Conservation (phyloP, 1,140 invertebrate genomes). For the Vanessa atalanta region DNA sequence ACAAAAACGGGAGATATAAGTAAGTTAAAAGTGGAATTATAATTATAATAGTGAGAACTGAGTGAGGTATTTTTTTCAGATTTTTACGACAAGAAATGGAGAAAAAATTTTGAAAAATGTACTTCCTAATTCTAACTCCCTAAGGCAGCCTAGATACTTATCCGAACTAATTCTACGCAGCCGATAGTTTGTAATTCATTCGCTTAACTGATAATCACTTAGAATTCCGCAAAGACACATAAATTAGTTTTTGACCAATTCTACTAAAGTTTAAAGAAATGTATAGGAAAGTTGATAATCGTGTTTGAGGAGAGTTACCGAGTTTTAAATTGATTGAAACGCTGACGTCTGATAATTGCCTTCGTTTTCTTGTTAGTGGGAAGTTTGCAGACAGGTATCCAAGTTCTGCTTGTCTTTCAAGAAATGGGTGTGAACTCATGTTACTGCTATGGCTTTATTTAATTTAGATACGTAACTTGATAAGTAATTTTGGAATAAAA, state of each 20-base stretch:
- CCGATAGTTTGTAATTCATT: too few species aligned
- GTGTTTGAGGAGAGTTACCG: constrained; percentile 50
- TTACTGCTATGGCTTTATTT: constrained; percentile 4
- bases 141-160: too few species aligned
- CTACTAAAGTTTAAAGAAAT: constrained; percentile 27
- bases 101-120: too few species aligned
- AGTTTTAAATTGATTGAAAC: constrained; percentile 73
- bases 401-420: constrained; percentile 46
- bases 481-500: constrained; percentile 8
- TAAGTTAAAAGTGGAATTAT: too few species aligned
- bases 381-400: constrained; percentile 54
- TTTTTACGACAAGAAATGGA: too few species aligned
- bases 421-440: constrained; percentile 18
- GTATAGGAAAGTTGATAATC: constrained; percentile 29
- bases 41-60: too few species aligned
- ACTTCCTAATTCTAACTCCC: too few species aligned
- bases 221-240: background rate
- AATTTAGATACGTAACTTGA: background rate
- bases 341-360: constrained; percentile 68
- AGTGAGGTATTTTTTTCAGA: too few species aligned
- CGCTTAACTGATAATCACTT: background rate
- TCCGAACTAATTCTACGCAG: too few species aligned
- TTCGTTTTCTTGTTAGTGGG: constrained; percentile 67
- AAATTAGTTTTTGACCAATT: background rate
- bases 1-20: too few species aligned